Evolutionary conservation across 64 coral and sea anemone species (phyloP).

Genomic region (Trachythela sp.): DNA sequence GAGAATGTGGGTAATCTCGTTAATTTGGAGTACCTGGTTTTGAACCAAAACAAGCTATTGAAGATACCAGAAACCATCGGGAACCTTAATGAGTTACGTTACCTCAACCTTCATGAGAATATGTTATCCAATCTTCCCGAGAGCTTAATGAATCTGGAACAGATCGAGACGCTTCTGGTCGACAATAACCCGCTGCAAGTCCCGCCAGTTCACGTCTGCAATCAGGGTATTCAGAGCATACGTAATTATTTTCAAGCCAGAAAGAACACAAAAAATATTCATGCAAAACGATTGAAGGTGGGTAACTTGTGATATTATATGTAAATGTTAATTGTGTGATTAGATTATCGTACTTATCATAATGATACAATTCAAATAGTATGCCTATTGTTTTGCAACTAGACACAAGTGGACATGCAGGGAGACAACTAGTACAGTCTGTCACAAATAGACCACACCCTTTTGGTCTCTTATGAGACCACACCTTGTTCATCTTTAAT

Average conservation of each 20-base stretch:
- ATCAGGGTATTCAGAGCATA: slow-evolving; percentile 65
- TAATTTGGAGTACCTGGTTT: slow-evolving; percentile 45
- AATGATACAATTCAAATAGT: no score
- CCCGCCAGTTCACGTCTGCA: slow-evolving; percentile 67
- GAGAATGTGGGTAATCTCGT: slow-evolving; percentile 49
- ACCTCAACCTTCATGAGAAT: slow-evolving; percentile 70
- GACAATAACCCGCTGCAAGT: slow-evolving; percentile 63
- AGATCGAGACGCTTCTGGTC: slow-evolving; percentile 37
- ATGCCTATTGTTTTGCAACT: no score
- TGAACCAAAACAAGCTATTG: slow-evolving; percentile 62
- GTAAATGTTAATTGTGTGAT: no score
- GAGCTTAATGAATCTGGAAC: slow-evolving; percentile 47
- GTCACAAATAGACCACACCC: no score
- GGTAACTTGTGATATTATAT: background rate
- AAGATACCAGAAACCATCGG: slow-evolving; percentile 68
- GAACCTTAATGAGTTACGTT: slow-evolving; percentile 47
- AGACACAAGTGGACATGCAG: no score
- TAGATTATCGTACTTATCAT: no score
- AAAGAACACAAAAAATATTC: slow-evolving; percentile 33
- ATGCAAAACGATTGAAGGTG: slow-evolving; percentile 70
- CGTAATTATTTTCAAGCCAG: slow-evolving; percentile 59
- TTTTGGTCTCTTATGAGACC: no score
- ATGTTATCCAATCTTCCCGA: slow-evolving; percentile 75
- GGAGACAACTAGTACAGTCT: no score
- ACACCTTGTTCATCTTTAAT: no score